Evolutionary conservation across 2,113 vertebrate species (phyloP).

Genomic region (Nipponia nippon): DNA sequence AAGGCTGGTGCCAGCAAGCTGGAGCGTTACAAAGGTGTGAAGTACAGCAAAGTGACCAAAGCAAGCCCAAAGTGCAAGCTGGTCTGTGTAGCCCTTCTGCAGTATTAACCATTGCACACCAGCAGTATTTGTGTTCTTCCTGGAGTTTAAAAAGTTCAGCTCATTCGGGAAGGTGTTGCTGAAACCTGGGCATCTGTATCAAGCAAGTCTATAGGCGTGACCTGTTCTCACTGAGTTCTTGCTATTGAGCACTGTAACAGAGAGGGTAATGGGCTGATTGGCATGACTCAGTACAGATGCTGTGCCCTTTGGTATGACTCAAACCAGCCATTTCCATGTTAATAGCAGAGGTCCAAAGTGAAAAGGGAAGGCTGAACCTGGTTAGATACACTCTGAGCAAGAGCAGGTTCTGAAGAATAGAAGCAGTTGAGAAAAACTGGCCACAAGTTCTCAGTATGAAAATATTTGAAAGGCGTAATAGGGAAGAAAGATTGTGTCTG

Average conservation of each 20-base stretch:
- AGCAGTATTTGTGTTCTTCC: neutral
- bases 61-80: neutral
- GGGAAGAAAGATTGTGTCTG: conserved; percentile 16
- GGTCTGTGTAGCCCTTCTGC: neutral
- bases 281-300: neutral
- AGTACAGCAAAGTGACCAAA: neutral
- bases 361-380: neutral
- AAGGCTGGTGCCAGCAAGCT: neutral
- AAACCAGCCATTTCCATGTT: neutral
- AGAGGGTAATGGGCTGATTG: neutral
- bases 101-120: neutral
- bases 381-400: neutral
- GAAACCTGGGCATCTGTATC: neutral
- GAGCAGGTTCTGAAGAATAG: neutral
- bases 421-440: neutral
- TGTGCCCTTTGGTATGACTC: neutral
- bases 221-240: neutral
- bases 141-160: neutral
- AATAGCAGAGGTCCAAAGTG: neutral
- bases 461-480: conserved; percentile 10
- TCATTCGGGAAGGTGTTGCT: neutral
- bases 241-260: neutral
- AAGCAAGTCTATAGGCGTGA: neutral
- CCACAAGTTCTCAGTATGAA: neutral
- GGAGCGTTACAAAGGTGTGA: neutral